Base-by-base conservation (phyloP, 1,140 invertebrate species). In the Pseudomyrmex sp. region DNA sequence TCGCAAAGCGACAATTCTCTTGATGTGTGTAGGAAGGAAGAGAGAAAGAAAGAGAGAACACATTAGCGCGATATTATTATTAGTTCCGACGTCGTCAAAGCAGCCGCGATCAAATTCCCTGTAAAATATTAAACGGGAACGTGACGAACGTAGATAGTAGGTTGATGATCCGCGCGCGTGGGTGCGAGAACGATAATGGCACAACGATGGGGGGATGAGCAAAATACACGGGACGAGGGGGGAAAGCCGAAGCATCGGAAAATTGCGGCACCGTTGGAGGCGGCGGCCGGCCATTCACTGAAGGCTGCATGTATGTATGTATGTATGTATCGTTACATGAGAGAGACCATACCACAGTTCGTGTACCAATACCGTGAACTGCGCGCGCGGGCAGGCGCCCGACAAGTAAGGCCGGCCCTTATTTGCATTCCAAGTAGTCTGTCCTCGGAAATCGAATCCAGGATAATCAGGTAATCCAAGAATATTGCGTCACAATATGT, bases 131-230 rank as follows among this genome's bases (percentile, higher is more conserved):
- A 26, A 77, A 70, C 23, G 54, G 13, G 76, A 44, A 79, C 76
- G 52, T 48, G 52, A 79, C 65, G 52, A 18, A 63, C 35, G 54
- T 56, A 15, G 44, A 68, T 68, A 54, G 15, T 58, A 12, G 75
- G 75, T 26, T 63, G 50, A 44, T 61, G 35, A 58, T 61, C 26
- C 48, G 54, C 26, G 83, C 56, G 83, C 56, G 46, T 69, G 50
- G 56, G 65, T 75, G 66, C n/a, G 23, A 46, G 75, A 80, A 70
- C 44, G 65, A 79, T 79, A 79, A 79, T 54, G 76, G 66, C 20
- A 12, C 75, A 26, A 56, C 56, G n/a, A 59, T 48, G 61, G 5
- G 75, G 20, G 62, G 74, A 26, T 8, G 18, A 72, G 44, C 8
- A 18, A 46, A 44, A 65, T 68, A 66, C 68, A 23, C 35, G 20